Percentiles rank a stretch among this genome's conserved stretches.
These are phyloP conservation scores for Panagrolaimus sp. DNA, from an alignment of 1,140 invertebrate genomes.

Conservation along the genomic window DNA sequence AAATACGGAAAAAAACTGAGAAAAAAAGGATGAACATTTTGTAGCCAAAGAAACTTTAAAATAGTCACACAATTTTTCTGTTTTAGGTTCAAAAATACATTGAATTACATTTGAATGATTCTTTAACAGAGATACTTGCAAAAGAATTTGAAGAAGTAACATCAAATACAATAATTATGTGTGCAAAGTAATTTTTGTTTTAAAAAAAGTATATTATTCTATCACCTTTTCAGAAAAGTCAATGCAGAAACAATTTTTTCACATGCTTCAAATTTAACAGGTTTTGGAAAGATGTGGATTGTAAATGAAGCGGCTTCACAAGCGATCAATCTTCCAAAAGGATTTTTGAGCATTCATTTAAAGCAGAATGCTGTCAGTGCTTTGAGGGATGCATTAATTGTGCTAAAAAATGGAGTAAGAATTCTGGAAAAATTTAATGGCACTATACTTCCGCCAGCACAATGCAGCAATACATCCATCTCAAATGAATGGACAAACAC, in stretches of 20 bases:
- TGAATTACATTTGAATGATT: conserved; percentile 22
- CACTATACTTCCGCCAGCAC: conserved; percentile 24
- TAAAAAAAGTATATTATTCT: not conserved
- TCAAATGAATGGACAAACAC: conserved; percentile 36
- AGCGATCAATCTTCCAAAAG: conserved; percentile 44
- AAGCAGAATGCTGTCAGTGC: conserved; percentile 26
- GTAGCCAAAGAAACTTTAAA: no score
- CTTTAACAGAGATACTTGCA: conserved; percentile 26
- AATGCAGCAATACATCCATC: conserved; percentile 21
- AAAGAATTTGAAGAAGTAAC: conserved; percentile 49
- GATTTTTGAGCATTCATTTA: conserved; percentile 32
- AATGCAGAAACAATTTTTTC: conserved; percentile 36
- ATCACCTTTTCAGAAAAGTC: conserved; percentile 25
- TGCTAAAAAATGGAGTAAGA: conserved; percentile 27
- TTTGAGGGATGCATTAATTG: conserved; percentile 38
- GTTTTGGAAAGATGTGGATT: conserved; percentile 50
- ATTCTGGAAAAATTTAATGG: conserved; percentile 21
- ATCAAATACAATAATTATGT: conserved; percentile 50
- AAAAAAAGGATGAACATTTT: no score
- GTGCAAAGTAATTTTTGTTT: conserved; percentile 32
- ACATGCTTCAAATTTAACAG: conserved; percentile 28
- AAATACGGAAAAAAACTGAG: no score
- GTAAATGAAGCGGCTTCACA: conserved; percentile 46
- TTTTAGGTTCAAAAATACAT: conserved; percentile 51
- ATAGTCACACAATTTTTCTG: conserved; percentile 1